Evolutionary conservation across 1,140 invertebrate genomes (phyloP), one percentile per base, ranked within the genome.

Genomic region (Atta texana): DNA sequence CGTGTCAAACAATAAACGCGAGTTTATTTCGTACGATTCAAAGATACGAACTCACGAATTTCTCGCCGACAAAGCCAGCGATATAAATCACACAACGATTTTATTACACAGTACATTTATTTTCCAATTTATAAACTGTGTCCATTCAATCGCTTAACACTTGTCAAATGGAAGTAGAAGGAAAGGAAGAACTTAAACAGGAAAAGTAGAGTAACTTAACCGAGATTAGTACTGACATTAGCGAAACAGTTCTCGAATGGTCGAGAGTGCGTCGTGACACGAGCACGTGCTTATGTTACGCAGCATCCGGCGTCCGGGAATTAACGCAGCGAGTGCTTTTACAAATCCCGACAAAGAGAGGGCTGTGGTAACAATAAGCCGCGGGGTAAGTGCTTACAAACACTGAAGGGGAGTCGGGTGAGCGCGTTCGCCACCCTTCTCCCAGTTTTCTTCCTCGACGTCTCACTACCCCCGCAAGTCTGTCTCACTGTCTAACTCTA

Each of bases 281-380:
- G 39, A 81, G 28, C 21, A 49, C 18, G 39, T 61, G 82, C 75
- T 57, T 74, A 49, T 49, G 28, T 68, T 44, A n/a, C 76, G 85
- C 89, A 63, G 86, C 59, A 82, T 86, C 89, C 85, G 87, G 76
- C 88, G 82, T 90, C 87, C 90, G 87, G 81, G 89, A 92, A 93
- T 93, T 93, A 93, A 92, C 91, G 92, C 89, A 91, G 81, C 89
- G 90, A 93, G 92, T 92, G 92, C 90, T 93, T 93, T 92, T 90
- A 92, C 90, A 93, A 92, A 93, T 92, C 89, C 91, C 89, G 89
- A 93, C 92, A 93, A 92, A 92, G 91, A 92, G 92, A 92, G 92
- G 92, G 86, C 90, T 89, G 92, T 51, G 91, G 92, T 91, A 92
- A 93, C 93, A 93, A 93, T 93, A 92, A 93, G 91, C 93, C 91